Evolutionary conservation across 2,113 vertebrate genomes (phyloP), one percentile per base, ranked within the genome.

Genomic region (Equus przewalskii): DNA sequence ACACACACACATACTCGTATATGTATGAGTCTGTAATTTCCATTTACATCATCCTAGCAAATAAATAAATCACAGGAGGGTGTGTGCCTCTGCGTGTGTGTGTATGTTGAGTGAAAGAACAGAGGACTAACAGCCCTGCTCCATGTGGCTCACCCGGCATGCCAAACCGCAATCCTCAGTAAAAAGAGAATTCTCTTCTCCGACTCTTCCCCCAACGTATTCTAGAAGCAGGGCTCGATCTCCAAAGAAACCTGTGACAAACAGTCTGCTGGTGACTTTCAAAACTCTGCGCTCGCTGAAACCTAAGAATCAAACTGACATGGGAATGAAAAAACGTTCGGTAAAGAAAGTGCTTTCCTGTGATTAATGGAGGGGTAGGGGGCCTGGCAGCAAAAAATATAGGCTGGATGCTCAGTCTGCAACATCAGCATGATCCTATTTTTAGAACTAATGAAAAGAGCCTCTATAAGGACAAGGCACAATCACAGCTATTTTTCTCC

Each of bases 381-480:
- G 46, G 4, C 41, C 51, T 82, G 49, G 75, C 85, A 95, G 76
- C 41, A 87, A 75, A 96, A 96, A 76, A 73, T 78, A 64, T 15
- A 90, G 81, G 62, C 60, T 90, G 18, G 41, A 69, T 78, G 65
- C 51, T 97, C 30, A 41, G 81, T 72, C 76, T 89, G 85, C 85
- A 97, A 98, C 94, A 94, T 81, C 33, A n/a, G 67, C 60, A 58
- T 41, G 54, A 44, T 82, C 67, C 91, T 96, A 93, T 91, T 94
- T 96, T 95, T 81, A 93, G 91, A 96, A 73, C 73, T 82, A 93
- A 94, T 93, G 88, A 94, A 95, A 97, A 89, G 82, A 94, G 70
- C 73, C 79, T 96, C 28, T 83, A 56, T 80, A 67, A 75, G 76
- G 56, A 88, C 79, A 78, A 81, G 56, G 84, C 60, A 98, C 78